Percentiles rank a stretch among this genome's conserved stretches.
phyloP scores from a whole-genome alignment of 2,888 invertebrate genomes.

The Macaria liturata region DNA sequence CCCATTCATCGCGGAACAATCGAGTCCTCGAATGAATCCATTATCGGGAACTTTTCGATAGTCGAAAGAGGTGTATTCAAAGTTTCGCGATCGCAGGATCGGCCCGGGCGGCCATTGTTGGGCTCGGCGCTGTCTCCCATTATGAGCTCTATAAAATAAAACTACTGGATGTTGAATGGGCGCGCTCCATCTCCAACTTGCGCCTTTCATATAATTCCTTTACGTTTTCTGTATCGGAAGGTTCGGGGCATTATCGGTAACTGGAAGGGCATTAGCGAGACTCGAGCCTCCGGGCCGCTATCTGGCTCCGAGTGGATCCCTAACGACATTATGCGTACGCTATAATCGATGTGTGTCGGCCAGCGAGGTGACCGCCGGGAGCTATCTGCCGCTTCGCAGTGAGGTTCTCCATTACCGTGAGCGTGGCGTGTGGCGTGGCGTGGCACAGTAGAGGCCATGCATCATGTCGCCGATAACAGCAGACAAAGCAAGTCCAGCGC shows the following conservation, averaged over 20 bases:
- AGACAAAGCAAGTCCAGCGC: slow-evolving; percentile 80
- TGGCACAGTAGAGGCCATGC: slow-evolving; percentile 55
- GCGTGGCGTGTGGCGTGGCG: slow-evolving; percentile 10
- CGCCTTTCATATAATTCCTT: slow-evolving; percentile 50
- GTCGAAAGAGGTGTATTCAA: slow-evolving; percentile 79
- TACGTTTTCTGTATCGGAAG: slow-evolving; percentile 48
- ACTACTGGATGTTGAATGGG: slow-evolving; percentile 40
- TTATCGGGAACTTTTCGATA: slow-evolving; percentile 82
- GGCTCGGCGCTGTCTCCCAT: slow-evolving; percentile 48
- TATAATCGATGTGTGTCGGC: slow-evolving; percentile 68
- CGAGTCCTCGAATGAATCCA: slow-evolving; percentile 79
- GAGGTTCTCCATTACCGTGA: slow-evolving; percentile 1
- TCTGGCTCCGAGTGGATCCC: slow-evolving; percentile 53
- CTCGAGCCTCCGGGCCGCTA: slow-evolving; percentile 50
- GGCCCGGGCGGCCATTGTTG: slow-evolving; percentile 53
- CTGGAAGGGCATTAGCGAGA: slow-evolving; percentile 56
- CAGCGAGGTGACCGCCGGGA: slow-evolving; percentile 40
- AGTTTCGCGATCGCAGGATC: slow-evolving; percentile 70
- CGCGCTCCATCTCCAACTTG: slow-evolving; percentile 21
- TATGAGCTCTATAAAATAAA: slow-evolving; percentile 45
- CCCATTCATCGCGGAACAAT: slow-evolving; percentile 82
- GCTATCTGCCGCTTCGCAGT: too few species aligned
- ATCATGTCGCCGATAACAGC: slow-evolving; percentile 81
- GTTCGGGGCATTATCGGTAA: slow-evolving; percentile 55
- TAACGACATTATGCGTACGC: slow-evolving; percentile 70